Conservation (phyloP, 1,140 invertebrate species). For the Drosophila dunni region DNA sequence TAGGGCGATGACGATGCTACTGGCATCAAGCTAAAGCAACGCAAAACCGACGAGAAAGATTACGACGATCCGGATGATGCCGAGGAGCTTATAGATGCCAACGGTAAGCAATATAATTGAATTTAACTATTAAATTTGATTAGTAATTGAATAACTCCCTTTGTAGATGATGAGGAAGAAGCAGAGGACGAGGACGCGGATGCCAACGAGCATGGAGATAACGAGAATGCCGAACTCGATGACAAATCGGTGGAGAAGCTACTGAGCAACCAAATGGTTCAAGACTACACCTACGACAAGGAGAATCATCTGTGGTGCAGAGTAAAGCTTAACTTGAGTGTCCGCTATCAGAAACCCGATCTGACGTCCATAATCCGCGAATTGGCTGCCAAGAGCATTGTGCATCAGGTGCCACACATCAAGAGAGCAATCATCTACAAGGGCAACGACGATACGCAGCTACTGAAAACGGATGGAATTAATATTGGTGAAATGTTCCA, state of each 20-base stretch:
- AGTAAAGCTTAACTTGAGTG: conserved; percentile 88
- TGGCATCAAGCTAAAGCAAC: conserved; percentile 85
- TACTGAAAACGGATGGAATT: conserved; percentile 97
- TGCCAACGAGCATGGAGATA: conserved; percentile 81
- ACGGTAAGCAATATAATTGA: conserved; percentile 59
- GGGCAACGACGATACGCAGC: conserved; percentile 86
- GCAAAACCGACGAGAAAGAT: conserved; percentile 89
- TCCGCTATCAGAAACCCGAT: conserved; percentile 89
- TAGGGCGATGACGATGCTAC: conserved; percentile 87
- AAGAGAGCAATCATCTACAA: conserved; percentile 92
- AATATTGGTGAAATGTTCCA: conserved; percentile 96
- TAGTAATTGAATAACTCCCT: background rate
- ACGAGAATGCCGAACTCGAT: conserved; percentile 86
- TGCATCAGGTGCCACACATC: conserved; percentile 93
- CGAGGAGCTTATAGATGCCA: conserved; percentile 86
- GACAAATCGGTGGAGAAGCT: conserved; percentile 86
- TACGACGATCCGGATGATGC: conserved; percentile 93
- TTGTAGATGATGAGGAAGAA: conserved; percentile 89
- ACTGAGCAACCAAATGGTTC: conserved; percentile 84
- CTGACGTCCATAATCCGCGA: conserved; percentile 91
- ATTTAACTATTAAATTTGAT: background rate
- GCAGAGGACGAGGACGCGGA: conserved; percentile 89
- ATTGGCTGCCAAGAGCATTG: conserved; percentile 89
- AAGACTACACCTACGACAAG: conserved; percentile 91
- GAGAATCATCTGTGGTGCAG: conserved; percentile 90